Evolutionary conservation across 2,888 invertebrate genomes (phyloP).

Genomic region (Xanthostigma xanthostigma): DNA sequence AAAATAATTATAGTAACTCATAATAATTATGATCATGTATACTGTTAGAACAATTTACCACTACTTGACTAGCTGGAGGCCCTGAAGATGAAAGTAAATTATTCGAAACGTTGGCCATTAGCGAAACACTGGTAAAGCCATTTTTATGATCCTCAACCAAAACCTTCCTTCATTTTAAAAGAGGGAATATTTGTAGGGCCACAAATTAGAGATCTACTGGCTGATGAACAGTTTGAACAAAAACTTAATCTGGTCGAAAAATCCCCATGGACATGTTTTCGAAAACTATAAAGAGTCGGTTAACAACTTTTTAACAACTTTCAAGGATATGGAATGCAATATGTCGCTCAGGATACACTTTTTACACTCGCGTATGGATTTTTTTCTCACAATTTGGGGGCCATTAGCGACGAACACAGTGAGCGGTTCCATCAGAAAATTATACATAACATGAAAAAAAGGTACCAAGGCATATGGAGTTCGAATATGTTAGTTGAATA

Average conservation of each 20-base stretch:
- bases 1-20: too few relatives aligned
- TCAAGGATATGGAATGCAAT: conserved; percentile 12
- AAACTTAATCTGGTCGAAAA: conserved; percentile 7
- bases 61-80: too few relatives aligned
- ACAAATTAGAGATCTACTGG: conserved; percentile 9
- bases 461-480: conserved; percentile 21
- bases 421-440: conserved; percentile 23
- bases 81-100: too few relatives aligned
- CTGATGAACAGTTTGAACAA: conserved; percentile 7
- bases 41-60: too few relatives aligned
- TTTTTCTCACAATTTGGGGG: conserved; percentile 20
- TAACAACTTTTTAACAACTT: conserved; percentile 7
- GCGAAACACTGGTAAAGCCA: too few relatives aligned
- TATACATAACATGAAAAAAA: conserved; percentile 19
- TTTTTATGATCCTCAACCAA: too few relatives aligned
- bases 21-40: too few relatives aligned
- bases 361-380: conserved; percentile 17
- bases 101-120: too few relatives aligned
- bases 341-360: too few relatives aligned
- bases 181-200: conserved; percentile 9
- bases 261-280: conserved; percentile 6
- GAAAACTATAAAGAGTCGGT: conserved; percentile 8
- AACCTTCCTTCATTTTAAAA: too few relatives aligned
- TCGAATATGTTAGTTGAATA: conserved; percentile 21
- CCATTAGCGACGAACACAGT: conserved; percentile 20